phyloP scores from a whole-genome alignment of 2,113 vertebrate species.

The Sakesphorus luctuosus region DNA sequence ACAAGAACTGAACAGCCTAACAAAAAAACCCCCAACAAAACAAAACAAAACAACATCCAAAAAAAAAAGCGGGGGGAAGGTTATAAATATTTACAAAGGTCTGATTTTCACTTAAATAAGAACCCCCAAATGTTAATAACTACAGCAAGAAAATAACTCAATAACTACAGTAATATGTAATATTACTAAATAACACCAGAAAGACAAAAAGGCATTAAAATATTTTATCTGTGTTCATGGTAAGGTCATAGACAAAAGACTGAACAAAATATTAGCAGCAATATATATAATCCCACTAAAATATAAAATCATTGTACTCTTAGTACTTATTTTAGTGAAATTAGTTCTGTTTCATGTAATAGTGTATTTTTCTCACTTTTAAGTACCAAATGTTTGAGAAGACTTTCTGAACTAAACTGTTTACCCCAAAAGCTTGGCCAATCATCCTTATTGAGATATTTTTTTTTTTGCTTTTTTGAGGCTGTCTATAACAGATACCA shows the following conservation, averaged over 20 bases:
- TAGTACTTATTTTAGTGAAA: neutral
- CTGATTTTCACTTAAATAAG: neutral
- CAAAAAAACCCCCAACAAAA: neutral
- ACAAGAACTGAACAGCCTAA: neutral
- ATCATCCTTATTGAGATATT: neutral
- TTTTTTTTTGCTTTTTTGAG: neutral
- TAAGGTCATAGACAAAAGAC: neutral
- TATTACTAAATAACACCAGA: neutral
- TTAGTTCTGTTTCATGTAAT: neutral
- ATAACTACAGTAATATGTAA: neutral
- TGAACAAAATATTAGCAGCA: neutral
- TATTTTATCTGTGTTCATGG: neutral
- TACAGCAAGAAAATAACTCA: neutral
- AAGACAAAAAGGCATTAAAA: neutral
- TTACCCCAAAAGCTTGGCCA: neutral
- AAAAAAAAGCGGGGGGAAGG: neutral
- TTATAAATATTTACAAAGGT: neutral
- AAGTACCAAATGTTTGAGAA: neutral
- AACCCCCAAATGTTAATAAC: neutral
- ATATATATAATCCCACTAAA: neutral
- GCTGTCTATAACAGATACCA: no score
- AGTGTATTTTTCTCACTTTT: neutral
- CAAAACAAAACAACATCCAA: neutral
- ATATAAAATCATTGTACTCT: neutral
- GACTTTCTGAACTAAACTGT: neutral